Percentiles rank a stretch among this genome's conserved stretches.
Conservation (phyloP, 2,888 invertebrate genomes). For the Dexiosoma caninum region DNA sequence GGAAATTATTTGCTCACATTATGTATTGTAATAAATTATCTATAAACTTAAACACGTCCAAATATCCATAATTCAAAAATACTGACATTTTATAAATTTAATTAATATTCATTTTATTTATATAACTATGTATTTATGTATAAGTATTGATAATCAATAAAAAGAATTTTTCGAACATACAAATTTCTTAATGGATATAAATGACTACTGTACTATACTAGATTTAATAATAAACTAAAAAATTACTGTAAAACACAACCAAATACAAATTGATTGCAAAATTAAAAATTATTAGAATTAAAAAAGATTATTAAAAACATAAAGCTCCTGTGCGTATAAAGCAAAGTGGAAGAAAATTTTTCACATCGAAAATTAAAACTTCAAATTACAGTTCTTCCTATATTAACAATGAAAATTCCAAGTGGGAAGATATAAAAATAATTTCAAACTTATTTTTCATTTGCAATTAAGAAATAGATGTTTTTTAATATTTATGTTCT, state of each 20-base stretch:
- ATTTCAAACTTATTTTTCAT: background rate
- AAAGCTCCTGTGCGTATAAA: conserved; percentile 24
- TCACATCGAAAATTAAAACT: conserved; percentile 51
- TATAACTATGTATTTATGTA: conserved; percentile 46
- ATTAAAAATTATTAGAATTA: background rate
- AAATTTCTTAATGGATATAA: conserved; percentile 46
- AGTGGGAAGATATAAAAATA: background rate
- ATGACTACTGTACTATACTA: conserved; percentile 32
- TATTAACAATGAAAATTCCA: background rate
- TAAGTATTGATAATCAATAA: conserved; percentile 52
- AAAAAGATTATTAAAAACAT: conserved; percentile 36
- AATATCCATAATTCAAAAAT: too few relatives aligned
- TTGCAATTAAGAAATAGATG: background rate
- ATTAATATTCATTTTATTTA: conserved; percentile 47
- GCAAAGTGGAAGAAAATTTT: conserved; percentile 43
- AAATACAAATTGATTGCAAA: conserved; percentile 6
- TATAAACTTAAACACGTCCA: too few relatives aligned
- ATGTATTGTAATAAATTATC: too few relatives aligned
- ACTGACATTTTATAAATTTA: background rate
- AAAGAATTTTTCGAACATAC: conserved; percentile 47
- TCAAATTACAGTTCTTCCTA: too few relatives aligned
- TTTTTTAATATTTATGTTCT: background rate
- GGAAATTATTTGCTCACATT: too few relatives aligned
- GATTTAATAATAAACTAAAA: conserved; percentile 18
- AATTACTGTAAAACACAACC: background rate